Evolutionary conservation across 2,113 vertebrate species (phyloP), one percentile per base, ranked within the genome.

Genomic region (Oostethus manadensis): DNA sequence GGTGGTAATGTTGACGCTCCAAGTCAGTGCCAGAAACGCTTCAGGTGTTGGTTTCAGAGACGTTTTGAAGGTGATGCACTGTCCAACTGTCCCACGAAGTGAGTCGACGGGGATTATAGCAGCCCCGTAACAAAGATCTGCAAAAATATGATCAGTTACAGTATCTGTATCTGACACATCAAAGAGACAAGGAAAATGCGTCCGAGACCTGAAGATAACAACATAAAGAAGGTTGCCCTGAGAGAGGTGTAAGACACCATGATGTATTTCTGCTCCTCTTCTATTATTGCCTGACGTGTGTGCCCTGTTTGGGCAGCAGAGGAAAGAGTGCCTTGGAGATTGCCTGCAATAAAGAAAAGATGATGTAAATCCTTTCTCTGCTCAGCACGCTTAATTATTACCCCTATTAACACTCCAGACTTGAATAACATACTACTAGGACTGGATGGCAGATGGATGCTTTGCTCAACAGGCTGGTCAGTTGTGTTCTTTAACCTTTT

Each of bases 1-100:
- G 48, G 8, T 15, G 57, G 51, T 66, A 2, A 15, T n/a, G 8
- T 66, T 77, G 64, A 80, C 43, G 51, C 50, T 71, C 74, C 70
- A 80, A 10, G 54, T 60, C 50, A 80, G 1, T 3, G 60, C 70
- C 50, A 66, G 2, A 59, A 80, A 76, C 11, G 64, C 55, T 23
- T 60, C 42, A 8, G 46, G 17, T 11, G 61, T 1, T 0, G 66
- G 62, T 55, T 53, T 44, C 5, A 80, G 13, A 11, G 73, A 66
- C 48, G 78, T 74, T 3, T 29, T 42, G 38, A 76, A 73, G 20
- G 50, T 74, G 20, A 73, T 64, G 1, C 45, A 70, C 11, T 48
- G 57, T 21, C 70, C 67, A 3, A 11, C 13, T 51, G 44, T 23
- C 14, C 46, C 66, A 1, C 11, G 40, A 5, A 73, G 56, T 5